phyloP scores from a whole-genome alignment of 2,888 invertebrate genomes.

The Melinaea marsaeus region DNA sequence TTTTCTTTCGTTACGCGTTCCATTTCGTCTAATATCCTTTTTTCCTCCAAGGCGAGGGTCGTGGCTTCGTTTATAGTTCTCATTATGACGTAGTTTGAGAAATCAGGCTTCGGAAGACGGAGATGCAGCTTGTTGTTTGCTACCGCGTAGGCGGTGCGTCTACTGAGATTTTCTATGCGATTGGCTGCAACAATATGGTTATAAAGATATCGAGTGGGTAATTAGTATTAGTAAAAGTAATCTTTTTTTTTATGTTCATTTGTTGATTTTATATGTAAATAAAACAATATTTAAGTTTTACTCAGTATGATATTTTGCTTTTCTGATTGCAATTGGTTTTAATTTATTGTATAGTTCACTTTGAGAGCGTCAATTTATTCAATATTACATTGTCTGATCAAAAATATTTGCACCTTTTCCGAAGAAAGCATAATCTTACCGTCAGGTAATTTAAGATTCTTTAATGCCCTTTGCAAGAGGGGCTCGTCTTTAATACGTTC shows the following conservation, averaged over 20 bases:
- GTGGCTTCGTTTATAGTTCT: constrained; percentile 84
- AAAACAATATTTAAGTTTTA: no score
- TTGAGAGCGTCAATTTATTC: no score
- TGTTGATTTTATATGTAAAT: not conserved
- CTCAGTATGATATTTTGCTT: no score
- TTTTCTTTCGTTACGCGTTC: constrained; percentile 61
- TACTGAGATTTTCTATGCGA: constrained; percentile 43
- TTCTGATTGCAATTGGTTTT: no score
- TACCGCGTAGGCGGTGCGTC: constrained; percentile 53
- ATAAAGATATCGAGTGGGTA: not conserved
- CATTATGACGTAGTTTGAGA: constrained; percentile 83
- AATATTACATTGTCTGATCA: no score
- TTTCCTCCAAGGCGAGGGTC: constrained; percentile 72
- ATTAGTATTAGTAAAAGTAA: not conserved
- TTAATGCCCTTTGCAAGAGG: constrained; percentile 49
- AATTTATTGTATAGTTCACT: not conserved
- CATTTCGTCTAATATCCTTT: constrained; percentile 70
- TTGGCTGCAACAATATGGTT: constrained; percentile 39
- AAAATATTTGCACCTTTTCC: no score
- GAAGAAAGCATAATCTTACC: constrained; percentile 40
- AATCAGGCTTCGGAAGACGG: constrained; percentile 51
- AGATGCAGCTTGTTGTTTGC: constrained; percentile 53
- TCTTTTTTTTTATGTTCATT: not conserved
- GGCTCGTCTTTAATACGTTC: constrained; percentile 53
- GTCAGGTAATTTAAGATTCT: constrained; percentile 55